Percentiles rank a stretch among this genome's conserved stretches.
These are phyloP conservation scores for Leptinotarsa tumamoca DNA, from an alignment of 2,888 invertebrate species.

Conservation along the genomic window DNA sequence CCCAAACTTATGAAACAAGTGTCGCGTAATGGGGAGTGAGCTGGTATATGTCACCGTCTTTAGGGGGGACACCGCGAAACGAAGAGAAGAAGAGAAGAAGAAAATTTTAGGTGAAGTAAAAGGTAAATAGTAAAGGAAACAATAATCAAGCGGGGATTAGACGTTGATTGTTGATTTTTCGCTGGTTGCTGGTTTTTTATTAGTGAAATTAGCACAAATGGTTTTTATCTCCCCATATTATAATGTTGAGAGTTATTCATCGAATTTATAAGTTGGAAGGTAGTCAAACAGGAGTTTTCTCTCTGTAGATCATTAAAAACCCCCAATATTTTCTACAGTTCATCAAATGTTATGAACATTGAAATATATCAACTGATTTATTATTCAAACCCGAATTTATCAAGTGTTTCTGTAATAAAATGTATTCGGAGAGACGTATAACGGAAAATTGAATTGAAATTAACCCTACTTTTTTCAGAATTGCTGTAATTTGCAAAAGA, in stretches of 20 bases:
- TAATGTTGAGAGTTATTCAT: background rate
- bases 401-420: background rate
- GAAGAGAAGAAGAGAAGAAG: too few relatives aligned
- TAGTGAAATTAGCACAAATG: background rate
- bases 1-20: too few relatives aligned
- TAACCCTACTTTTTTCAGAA: conserved; percentile 20
- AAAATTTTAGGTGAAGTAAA: too few relatives aligned
- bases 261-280: background rate
- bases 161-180: too few relatives aligned
- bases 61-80: too few relatives aligned
- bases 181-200: too few relatives aligned
- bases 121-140: too few relatives aligned
- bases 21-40: too few relatives aligned
- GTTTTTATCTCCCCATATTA: too few relatives aligned
- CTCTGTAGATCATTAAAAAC: background rate
- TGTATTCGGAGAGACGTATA: background rate
- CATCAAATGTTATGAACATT: background rate
- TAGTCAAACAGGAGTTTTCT: background rate
- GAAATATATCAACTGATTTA: background rate
- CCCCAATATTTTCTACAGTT: background rate
- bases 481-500: background rate
- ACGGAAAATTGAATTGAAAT: background rate
- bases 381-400: background rate
- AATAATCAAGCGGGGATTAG: too few relatives aligned
- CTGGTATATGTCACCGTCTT: too few relatives aligned